phyloP scores from a whole-genome alignment of 2,797 vertebrate genomes.

The Luscinia megarhynchos region DNA sequence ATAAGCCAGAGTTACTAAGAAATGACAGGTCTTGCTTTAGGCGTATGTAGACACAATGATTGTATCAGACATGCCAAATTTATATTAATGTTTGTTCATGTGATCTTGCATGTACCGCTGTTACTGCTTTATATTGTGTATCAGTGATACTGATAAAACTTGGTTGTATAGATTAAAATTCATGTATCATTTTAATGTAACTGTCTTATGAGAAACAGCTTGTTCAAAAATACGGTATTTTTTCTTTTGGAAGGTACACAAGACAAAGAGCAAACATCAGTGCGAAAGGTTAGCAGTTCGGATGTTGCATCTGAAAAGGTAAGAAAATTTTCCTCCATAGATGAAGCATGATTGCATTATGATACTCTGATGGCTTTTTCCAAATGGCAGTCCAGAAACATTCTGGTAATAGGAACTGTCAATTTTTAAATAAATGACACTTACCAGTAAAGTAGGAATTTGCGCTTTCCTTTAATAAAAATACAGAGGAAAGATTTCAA shows the following conservation, averaged over 20 bases:
- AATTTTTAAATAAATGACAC: background rate
- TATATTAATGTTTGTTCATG: background rate
- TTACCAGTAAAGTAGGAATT: background rate
- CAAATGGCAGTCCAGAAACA: background rate
- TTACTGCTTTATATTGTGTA: background rate
- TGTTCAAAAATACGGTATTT: background rate
- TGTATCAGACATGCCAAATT: background rate
- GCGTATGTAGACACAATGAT: background rate
- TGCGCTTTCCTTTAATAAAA: background rate
- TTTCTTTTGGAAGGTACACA: conserved; percentile 75
- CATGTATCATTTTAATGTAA: background rate
- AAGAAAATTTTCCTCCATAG: background rate
- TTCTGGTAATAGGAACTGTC: background rate
- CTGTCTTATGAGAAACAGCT: background rate
- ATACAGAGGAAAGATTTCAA: background rate
- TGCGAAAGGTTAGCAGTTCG: conserved; percentile 71
- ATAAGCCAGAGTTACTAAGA: background rate
- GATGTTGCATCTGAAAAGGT: conserved; percentile 80
- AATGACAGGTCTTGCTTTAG: background rate
- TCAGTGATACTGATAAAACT: background rate
- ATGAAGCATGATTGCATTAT: background rate
- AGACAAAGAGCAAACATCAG: conserved; percentile 77
- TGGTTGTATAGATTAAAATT: background rate
- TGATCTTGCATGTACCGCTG: background rate
- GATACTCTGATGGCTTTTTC: background rate